phyloP scores from a whole-genome alignment of 2,113 vertebrate species.

The Dipodomys merriami region DNA sequence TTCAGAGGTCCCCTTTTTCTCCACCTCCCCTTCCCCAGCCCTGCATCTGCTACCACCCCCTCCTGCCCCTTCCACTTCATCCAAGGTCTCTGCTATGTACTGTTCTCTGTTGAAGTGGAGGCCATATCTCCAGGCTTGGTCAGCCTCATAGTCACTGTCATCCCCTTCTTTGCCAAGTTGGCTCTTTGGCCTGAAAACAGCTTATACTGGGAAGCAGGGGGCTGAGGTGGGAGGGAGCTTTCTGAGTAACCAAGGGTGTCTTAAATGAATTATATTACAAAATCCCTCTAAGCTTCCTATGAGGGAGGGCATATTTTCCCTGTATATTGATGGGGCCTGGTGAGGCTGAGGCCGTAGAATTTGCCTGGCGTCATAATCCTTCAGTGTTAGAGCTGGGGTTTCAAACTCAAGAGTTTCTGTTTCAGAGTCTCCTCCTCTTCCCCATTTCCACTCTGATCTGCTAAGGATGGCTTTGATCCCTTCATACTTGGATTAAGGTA shows the following conservation, averaged over 20 bases:
- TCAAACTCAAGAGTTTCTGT: not conserved
- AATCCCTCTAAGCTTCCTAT: not conserved
- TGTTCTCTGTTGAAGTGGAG: conserved; percentile 1
- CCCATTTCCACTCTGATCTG: not conserved
- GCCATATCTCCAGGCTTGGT: not conserved
- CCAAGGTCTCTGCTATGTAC: not conserved
- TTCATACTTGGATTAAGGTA: not conserved
- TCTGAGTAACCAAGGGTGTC: not conserved
- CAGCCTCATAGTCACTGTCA: not conserved
- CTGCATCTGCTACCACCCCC: not conserved
- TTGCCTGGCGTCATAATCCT: not conserved
- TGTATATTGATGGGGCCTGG: not conserved
- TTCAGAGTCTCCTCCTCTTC: not conserved
- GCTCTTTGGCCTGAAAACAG: not conserved
- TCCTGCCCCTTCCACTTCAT: not conserved
- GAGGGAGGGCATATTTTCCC: not conserved
- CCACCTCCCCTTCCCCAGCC: conserved; percentile 8
- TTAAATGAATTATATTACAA: not conserved
- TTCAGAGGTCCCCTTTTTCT: conserved; percentile 64
- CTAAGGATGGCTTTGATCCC: not conserved
- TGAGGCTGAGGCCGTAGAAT: not conserved
- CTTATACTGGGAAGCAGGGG: not conserved
- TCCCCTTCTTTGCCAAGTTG: not conserved
- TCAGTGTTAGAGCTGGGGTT: conserved; percentile 8
- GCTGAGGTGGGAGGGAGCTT: not conserved